Evolutionary conservation across 2,888 invertebrate species (phyloP), one percentile per base, ranked within the genome.

Genomic region (Caenorhabditis zanzibari): DNA sequence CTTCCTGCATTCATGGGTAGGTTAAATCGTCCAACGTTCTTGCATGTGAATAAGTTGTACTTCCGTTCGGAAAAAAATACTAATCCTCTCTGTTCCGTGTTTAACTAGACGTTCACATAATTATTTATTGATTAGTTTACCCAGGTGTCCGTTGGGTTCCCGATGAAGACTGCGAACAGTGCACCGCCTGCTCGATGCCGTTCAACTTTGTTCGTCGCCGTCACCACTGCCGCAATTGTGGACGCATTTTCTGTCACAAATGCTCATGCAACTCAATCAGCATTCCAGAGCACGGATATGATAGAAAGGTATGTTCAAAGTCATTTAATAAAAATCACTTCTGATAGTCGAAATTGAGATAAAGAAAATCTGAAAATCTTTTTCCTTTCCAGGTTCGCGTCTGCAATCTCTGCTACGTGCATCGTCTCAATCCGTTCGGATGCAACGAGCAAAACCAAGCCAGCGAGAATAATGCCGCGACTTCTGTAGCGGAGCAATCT

Each of bases 221-320:
- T 12, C 98, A 99, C 93, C 98, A 98, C 93, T 98, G 98, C 93
- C 94, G 98, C 89, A 97, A 97, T 93, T 99, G 98, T 93, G 98
- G 98, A 44, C 87, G 92, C 14, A 92, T 92, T 47, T 92, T 92
- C 83, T 92, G 92, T 77, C 84, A 85, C 68, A 88, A 85, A 41
- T 92, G 92, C 82, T 91, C 91, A 9, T 81, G 86, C 32, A 90
- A 92, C 79, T 81, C 86, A 14, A 87, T 91, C 26, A 68, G 88
- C 32, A 87, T 92, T 66, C 92, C 92, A 2, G 92, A 92, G 56
- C 83, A 92, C 28, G 92, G 92, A 28, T 92, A 92, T 64, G 91
- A 92, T 54, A 84, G 87, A 66, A 90, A 89, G 79, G 89, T 89
- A 41, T 38, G 56, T 49, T 5, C 3, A 19, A 19, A 22, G 0